phyloP scores from a whole-genome alignment of 2,797 vertebrate genomes.

The Dendrocincla fuliginosa region DNA sequence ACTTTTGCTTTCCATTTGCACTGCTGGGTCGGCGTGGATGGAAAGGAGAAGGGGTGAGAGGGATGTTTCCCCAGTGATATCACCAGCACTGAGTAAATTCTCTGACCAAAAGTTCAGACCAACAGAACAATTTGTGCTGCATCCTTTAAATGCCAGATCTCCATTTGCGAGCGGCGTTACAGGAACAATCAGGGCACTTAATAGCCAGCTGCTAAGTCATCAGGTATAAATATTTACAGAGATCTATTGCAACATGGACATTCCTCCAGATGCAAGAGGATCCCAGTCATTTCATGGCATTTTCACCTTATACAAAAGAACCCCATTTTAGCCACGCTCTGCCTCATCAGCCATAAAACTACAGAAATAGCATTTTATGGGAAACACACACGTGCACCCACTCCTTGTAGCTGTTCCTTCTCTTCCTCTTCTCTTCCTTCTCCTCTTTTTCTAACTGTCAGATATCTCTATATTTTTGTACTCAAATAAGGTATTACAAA shows the following conservation, averaged over 20 bases:
- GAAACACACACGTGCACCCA: accelerated
- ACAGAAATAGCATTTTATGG: slow-evolving; percentile 44
- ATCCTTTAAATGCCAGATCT: slow-evolving; percentile 48
- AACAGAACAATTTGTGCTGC: slow-evolving; percentile 32
- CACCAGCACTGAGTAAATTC: slow-evolving; percentile 39
- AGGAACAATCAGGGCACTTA: slow-evolving; percentile 54
- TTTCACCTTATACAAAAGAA: slow-evolving; percentile 35
- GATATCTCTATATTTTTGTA: not conserved
- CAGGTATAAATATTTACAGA: slow-evolving; percentile 72
- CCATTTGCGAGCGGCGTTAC: not conserved
- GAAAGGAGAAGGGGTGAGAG: not conserved
- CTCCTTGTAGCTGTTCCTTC: not conserved
- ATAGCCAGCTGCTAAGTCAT: slow-evolving; percentile 50
- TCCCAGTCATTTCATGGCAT: not conserved
- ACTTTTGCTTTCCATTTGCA: not conserved
- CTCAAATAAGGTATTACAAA: not conserved
- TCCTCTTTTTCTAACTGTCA: not conserved
- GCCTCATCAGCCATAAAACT: not conserved
- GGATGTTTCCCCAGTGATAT: slow-evolving; percentile 52
- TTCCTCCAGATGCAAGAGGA: slow-evolving; percentile 37
- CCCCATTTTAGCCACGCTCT: not conserved
- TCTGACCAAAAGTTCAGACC: slow-evolving; percentile 30
- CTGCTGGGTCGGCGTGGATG: accelerated
- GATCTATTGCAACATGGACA: slow-evolving; percentile 34
- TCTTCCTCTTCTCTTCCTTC: not conserved